Evolutionary conservation across 2,113 vertebrate genomes (phyloP).

Genomic region (Sardina pilchardus): DNA sequence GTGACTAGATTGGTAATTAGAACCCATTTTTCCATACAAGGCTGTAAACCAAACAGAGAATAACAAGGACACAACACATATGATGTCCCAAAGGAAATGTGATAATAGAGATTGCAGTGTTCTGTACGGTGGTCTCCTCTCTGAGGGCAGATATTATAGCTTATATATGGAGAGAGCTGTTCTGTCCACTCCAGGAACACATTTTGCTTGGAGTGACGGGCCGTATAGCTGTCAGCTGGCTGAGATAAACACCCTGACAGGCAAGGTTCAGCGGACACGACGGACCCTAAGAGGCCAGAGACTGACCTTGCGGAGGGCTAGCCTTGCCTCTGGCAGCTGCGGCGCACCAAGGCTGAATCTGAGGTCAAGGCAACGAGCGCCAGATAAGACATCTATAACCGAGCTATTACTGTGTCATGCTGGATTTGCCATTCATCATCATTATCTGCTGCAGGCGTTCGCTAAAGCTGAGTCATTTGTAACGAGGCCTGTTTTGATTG

Average conservation of each 20-base stretch:
- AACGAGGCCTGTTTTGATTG: slow-evolving; percentile 18
- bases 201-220: not conserved
- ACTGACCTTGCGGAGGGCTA: not conserved
- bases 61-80: not conserved
- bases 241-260: not conserved
- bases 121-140: not conserved
- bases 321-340: slow-evolving; percentile 43
- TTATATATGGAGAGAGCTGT: not conserved
- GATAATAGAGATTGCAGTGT: not conserved
- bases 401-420: slow-evolving; percentile 30
- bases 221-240: not conserved
- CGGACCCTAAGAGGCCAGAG: not conserved
- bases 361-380: not conserved
- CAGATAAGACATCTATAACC: slow-evolving; percentile 43
- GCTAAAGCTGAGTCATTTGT: slow-evolving; percentile 23
- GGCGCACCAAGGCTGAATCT: slow-evolving; percentile 28
- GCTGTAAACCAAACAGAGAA: not conserved
- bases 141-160: not conserved
- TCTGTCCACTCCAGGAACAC: not conserved
- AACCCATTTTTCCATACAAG: not conserved
- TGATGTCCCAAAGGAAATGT: not conserved
- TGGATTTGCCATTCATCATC: slow-evolving; percentile 37
- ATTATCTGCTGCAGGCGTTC: slow-evolving; percentile 35
- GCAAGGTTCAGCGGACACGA: not conserved
- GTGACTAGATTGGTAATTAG: not conserved